Evolutionary conservation across 2,797 vertebrate genomes (phyloP).

Genomic region (Sebastes goodei): DNA sequence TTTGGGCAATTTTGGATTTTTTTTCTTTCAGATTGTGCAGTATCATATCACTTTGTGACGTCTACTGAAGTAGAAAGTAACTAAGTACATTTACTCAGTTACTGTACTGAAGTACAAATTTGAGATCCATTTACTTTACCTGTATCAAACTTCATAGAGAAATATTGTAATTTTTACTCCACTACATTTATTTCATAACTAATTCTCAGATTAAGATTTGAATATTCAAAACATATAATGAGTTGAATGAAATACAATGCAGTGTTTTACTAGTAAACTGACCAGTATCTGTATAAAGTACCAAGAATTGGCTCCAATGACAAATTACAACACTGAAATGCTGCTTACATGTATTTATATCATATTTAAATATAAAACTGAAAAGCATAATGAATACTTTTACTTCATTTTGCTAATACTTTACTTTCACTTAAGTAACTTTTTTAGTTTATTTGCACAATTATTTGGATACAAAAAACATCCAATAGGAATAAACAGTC

Average conservation of each 20-base stretch:
- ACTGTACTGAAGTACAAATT: neutral
- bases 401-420: neutral
- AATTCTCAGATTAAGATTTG: neutral
- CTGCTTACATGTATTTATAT: neutral
- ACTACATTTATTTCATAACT: neutral
- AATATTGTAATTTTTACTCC: neutral
- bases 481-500: too few relatives aligned
- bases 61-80: too few relatives aligned
- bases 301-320: neutral
- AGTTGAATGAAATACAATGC: neutral
- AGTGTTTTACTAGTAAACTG: neutral
- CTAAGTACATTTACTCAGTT: neutral
- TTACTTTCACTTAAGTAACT: neutral
- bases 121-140: neutral
- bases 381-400: neutral
- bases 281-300: neutral
- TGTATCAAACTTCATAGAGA: neutral
- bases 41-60: neutral
- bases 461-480: too few relatives aligned
- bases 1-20: too few relatives aligned
- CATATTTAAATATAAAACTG: neutral
- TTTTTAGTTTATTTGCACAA: too few relatives aligned
- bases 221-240: neutral
- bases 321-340: neutral
- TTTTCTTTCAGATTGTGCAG: neutral